phyloP scores from a whole-genome alignment of 2,113 vertebrate genomes.

The Mustela lutreola region DNA sequence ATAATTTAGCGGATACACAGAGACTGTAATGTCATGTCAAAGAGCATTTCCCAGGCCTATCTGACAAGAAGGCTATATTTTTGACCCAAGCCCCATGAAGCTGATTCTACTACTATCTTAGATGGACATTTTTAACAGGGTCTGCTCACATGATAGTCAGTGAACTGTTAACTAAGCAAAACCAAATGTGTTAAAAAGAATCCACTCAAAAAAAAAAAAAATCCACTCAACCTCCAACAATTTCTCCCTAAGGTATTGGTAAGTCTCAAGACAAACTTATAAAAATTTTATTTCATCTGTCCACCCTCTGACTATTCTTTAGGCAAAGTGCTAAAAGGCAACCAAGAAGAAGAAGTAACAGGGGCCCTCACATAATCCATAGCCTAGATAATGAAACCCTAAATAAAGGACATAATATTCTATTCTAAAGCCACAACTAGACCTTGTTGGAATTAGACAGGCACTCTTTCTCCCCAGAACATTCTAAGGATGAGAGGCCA shows the following conservation, averaged over 20 bases:
- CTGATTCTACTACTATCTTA: background rate
- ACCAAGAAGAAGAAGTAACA: background rate
- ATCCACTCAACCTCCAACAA: background rate
- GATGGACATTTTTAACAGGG: background rate
- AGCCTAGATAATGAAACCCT: background rate
- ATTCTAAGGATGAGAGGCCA: slow-evolving; percentile 60
- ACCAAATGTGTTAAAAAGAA: background rate
- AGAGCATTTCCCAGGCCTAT: background rate
- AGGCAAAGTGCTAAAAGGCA: background rate
- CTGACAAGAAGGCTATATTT: background rate
- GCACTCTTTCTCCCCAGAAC: slow-evolving; percentile 33
- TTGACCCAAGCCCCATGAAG: background rate
- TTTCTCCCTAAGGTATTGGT: background rate
- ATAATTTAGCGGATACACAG: background rate
- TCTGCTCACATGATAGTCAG: background rate
- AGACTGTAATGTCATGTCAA: background rate
- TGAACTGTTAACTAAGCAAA: background rate
- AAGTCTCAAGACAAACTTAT: background rate
- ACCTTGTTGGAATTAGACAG: background rate
- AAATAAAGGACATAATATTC: slow-evolving; percentile 2
- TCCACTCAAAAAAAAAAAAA: background rate
- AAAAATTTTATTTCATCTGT: background rate
- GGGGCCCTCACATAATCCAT: background rate
- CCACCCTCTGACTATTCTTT: background rate
- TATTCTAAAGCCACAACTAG: background rate